A percentile compares a stretch with the other conserved stretches of the same genome.
Evolutionary conservation across 2,113 vertebrate genomes (phyloP).

Genomic region (Hyperoodon ampullatus): DNA sequence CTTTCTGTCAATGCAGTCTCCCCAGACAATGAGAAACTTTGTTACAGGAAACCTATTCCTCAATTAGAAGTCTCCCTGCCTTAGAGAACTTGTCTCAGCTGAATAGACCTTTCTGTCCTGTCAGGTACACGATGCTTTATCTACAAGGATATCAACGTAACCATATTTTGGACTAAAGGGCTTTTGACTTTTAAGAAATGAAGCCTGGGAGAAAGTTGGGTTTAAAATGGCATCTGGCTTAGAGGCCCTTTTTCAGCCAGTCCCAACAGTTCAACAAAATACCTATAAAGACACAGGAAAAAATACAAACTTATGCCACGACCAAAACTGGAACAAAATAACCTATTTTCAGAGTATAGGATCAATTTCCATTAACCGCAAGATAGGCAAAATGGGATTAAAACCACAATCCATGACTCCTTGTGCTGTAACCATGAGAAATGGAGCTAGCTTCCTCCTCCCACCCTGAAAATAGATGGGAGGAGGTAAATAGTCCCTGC

Average conservation of each 20-base stretch:
- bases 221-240: constrained; percentile 51
- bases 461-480: fast-evolving
- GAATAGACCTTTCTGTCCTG: constrained; percentile 76
- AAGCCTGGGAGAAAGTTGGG: constrained; percentile 32
- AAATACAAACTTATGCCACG: not conserved
- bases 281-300: not conserved
- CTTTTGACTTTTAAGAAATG: constrained; percentile 58
- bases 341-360: constrained; percentile 21
- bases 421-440: not conserved
- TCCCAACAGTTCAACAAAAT: constrained; percentile 42
- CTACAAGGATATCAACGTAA: constrained; percentile 71
- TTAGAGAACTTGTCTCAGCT: constrained; percentile 37
- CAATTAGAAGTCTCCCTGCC: constrained; percentile 50
- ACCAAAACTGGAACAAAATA: not conserved
- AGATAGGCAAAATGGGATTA: not conserved
- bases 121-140: constrained; percentile 56
- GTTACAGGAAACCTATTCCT: constrained; percentile 72
- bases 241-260: not conserved
- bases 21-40: constrained; percentile 71
- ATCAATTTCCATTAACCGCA: not conserved
- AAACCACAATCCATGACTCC: not conserved
- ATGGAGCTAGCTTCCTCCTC: not conserved
- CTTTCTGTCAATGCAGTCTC: constrained; percentile 63
- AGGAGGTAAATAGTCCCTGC: not conserved
- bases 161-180: constrained; percentile 59